Evolutionary conservation across 1,140 invertebrate genomes (phyloP), one percentile per base, ranked within the genome.

Genomic region (Xylocopa sonorina): DNA sequence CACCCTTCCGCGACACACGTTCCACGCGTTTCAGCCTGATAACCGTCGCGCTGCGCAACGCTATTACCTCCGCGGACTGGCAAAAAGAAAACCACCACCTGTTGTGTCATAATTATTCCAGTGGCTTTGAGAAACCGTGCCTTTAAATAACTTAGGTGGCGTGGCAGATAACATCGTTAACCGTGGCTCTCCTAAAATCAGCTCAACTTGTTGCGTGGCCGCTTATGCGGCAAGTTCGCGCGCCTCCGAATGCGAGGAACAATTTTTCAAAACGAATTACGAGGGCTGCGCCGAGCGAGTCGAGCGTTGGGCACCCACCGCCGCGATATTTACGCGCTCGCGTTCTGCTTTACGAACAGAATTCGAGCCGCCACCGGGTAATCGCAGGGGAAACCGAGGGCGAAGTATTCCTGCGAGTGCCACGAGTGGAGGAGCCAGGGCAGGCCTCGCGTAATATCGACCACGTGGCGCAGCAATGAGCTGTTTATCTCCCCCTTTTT

Each of bases 151-250:
- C 74, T 46, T 16, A 48, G 41, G 51, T 27, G 51, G 41, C 41
- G 38, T 46, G 64, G 68, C 57, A 50, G 53, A 68, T 58, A 68
- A 58, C 38, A 51, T 77, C 74, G 63, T 77, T 68, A 68, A 29
- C 32, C 18, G n/a, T 18, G 41, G 27, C 38, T 68, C 62, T 24
- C 41, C 51, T 68, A 41, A 57, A 67, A 69, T 77, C 43, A 38
- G 5, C 41, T 77, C 51, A 68, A 68, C 74, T 69, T 68, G 64
- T 77, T 69, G 74, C 74, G 74, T 68, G 53, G 14, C 34, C 69
- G 48, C 5, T 73, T 74, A n/a, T 43, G 50, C 24, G 29, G 21
- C n/a, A 7, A 41, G n/a, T 75, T 41, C 18, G 12, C 46, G 72
- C 18, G 9, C 12, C n/a, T 14, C 12, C 6, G 34, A 41, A 62